A percentile compares a stretch with the other conserved stretches of the same genome.
phyloP scores from a whole-genome alignment of 37 sponge, comb jelly and placozoan species.

The Mnemiopsis leidyi region DNA sequence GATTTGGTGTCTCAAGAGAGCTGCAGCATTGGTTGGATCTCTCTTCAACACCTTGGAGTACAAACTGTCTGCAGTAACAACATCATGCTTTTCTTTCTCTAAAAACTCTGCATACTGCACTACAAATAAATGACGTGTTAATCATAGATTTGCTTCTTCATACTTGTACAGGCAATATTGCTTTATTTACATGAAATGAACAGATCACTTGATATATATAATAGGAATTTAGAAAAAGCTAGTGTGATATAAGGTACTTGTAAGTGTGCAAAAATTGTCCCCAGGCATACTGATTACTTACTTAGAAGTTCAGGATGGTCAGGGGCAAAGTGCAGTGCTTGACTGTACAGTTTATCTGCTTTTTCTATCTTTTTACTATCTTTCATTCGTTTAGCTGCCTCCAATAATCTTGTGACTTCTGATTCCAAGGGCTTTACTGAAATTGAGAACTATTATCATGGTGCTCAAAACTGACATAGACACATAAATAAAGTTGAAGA shows the following conservation, averaged over 20 bases:
- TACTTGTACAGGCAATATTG: too few species aligned
- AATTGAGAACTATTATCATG: not conserved
- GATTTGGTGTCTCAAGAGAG: slow-evolving; percentile 27
- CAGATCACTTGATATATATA: too few species aligned
- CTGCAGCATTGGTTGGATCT: slow-evolving; percentile 59
- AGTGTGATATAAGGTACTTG: too few species aligned
- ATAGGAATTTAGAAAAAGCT: too few species aligned
- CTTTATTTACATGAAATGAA: too few species aligned
- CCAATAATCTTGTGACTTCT: not conserved
- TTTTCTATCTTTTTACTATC: slow-evolving; percentile 38
- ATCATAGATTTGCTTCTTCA: too few species aligned
- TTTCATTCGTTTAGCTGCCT: slow-evolving; percentile 36
- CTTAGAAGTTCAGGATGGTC: slow-evolving; percentile 57
- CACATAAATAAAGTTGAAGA: not conserved
- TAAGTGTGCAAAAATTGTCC: too few species aligned
- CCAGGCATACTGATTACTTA: too few species aligned
- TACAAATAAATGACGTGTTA: too few species aligned
- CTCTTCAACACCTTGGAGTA: slow-evolving; percentile 62
- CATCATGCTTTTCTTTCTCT: slow-evolving; percentile 67
- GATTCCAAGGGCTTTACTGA: slow-evolving; percentile 54
- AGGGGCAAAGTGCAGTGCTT: slow-evolving; percentile 36
- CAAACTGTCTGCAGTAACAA: slow-evolving; percentile 64
- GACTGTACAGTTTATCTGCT: slow-evolving; percentile 57
- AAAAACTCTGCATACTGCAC: slow-evolving; percentile 68
- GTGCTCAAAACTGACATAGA: too few species aligned